Conservation (phyloP, 2,888 invertebrate species). For the Nomada hirtipes region DNA sequence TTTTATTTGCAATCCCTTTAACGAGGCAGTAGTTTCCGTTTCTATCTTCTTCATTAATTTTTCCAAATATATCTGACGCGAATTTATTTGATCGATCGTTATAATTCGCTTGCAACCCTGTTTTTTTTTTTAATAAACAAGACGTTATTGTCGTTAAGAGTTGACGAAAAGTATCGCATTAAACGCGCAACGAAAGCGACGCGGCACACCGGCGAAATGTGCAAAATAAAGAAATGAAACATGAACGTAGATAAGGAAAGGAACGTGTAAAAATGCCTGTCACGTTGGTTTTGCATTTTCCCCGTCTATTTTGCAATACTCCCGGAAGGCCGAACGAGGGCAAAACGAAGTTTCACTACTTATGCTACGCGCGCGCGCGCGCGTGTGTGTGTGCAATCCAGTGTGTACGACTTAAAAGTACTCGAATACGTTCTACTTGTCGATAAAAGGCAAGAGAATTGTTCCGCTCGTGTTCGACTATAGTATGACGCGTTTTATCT, state of each 20-base stretch:
- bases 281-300: slow-evolving; percentile 9
- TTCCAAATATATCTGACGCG: too few relatives aligned
- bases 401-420: slow-evolving; percentile 71
- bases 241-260: not conserved
- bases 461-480: slow-evolving; percentile 73
- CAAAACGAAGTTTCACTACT: slow-evolving; percentile 64
- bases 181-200: slow-evolving; percentile 29
- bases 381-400: slow-evolving; percentile 61
- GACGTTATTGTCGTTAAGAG: slow-evolving; percentile 7
- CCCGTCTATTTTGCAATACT: slow-evolving; percentile 33
- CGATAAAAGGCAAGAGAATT: slow-evolving; percentile 75
- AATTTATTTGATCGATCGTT: too few relatives aligned
- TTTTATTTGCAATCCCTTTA: too few relatives aligned
- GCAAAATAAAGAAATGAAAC: not conserved
- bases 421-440: slow-evolving; percentile 71
- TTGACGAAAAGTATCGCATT: not conserved
- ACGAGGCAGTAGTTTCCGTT: too few relatives aligned
- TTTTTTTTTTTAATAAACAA: too few relatives aligned
- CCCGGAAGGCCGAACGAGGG: slow-evolving; percentile 43
- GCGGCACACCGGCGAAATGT: slow-evolving; percentile 16
- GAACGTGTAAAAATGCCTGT: slow-evolving; percentile 10
- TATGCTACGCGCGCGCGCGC: slow-evolving; percentile 58
- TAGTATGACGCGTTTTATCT: slow-evolving; percentile 66
- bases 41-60: too few relatives aligned
- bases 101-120: too few relatives aligned